A percentile compares a stretch with the other conserved stretches of the same genome.
These are phyloP conservation scores for Turnix velox DNA, from an alignment of 2,113 vertebrate genomes.

Conservation along the genomic window DNA sequence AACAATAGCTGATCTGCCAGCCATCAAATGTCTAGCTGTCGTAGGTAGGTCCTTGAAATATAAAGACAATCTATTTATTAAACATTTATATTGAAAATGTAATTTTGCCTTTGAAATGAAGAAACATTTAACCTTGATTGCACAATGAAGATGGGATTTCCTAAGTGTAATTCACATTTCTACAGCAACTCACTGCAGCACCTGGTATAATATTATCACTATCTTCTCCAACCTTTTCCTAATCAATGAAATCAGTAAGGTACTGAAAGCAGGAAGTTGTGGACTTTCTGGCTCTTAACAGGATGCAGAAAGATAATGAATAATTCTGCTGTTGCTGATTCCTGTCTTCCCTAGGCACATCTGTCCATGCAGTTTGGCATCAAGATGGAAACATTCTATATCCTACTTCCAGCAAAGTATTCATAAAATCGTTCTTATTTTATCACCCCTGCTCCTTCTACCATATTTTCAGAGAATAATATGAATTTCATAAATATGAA, in stretches of 20 bases:
- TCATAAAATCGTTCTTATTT: neutral
- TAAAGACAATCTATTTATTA: neutral
- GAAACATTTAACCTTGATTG: neutral
- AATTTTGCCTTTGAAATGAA: neutral
- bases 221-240: neutral
- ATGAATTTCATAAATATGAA: neutral
- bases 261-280: neutral
- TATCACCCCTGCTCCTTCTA: neutral
- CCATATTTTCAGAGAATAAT: neutral
- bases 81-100: neutral
- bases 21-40: neutral
- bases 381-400: neutral
- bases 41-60: neutral
- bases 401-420: neutral
- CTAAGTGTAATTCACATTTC: neutral
- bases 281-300: neutral
- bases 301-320: neutral
- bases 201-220: neutral
- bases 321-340: neutral
- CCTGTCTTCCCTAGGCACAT: neutral
- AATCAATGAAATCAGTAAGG: neutral
- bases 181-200: neutral
- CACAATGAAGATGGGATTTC: neutral
- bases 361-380: neutral
- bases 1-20: neutral